Evolutionary conservation across 2,113 vertebrate species (phyloP), one percentile per base, ranked within the genome.

Genomic region (Phaethon lepturus): DNA sequence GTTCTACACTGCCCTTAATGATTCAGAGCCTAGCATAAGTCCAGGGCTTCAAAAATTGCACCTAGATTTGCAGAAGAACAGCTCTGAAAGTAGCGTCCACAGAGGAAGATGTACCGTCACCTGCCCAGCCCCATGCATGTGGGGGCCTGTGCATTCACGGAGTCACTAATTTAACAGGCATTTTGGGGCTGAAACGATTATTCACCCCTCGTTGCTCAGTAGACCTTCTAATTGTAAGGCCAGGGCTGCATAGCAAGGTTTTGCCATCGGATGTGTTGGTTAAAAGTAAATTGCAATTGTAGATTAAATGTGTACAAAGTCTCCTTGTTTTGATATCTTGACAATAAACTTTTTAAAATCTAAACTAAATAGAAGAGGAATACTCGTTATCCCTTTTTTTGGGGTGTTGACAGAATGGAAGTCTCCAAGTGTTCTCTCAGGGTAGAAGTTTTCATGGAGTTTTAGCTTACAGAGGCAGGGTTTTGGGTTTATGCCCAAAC

Each of bases 221-320:
- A 40, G 33, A 58, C 22, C 38, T 73, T 53, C 28, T 31, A 42
- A 17, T 4, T 38, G 2, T 3, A 38, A 68, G 79, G 6, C 28
- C 40, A 38, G 33, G n/a, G 40, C 16, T 55, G 31, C 13, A 7
- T 1, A 2, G 17, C 2, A 2, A 12, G 18, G 7, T 38, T 28
- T 35, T 83, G 9, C 26, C 26, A 38, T 38, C 29, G 35, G n/a
- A 47, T 13, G 1, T 17, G 25, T 2, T 56, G 64, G 26, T 26
- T 44, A 55, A 53, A 13, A 28, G n/a, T 17, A 67, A 92, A 79
- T 56, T 67, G 9, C 62, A 64, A 8, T 7, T 49, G n/a, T 22
- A 25, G 24, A 15, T 47, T 18, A 52, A 77, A 77, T 3, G 4
- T 40, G 7, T 33, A 20, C 23, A 33, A 29, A 52, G 11, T 24